These are phyloP conservation scores for Deilephila porcellus DNA, from an alignment of 2,888 invertebrate genomes.

Conservation along the genomic window DNA sequence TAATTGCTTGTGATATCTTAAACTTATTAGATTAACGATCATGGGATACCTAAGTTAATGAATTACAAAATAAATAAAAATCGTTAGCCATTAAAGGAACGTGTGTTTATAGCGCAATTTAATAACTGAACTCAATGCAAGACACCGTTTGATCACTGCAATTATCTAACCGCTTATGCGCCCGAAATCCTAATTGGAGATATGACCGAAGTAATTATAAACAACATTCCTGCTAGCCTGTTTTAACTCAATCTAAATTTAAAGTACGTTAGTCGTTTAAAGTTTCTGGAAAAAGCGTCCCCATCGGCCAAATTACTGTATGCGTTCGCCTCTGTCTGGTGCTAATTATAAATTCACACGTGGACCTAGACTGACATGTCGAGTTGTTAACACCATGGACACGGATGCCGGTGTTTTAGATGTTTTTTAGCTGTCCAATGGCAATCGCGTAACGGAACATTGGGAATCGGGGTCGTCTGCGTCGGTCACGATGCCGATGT, in stretches of 20 bases:
- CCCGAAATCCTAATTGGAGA: slow-evolving; percentile 2
- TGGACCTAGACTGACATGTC: slow-evolving; percentile 42
- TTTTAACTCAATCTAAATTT: slow-evolving; percentile 43
- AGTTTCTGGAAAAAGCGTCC: slow-evolving; percentile 41
- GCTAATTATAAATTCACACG: slow-evolving; percentile 61
- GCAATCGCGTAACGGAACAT: slow-evolving; percentile 30
- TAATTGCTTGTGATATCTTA: slow-evolving; percentile 16
- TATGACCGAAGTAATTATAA: background rate
- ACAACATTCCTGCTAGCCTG: slow-evolving; percentile 31
- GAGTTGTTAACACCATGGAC: slow-evolving; percentile 56
- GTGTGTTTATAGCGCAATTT: background rate
- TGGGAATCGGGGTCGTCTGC: slow-evolving; percentile 28
- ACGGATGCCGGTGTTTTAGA: slow-evolving; percentile 42
- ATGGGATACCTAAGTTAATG: slow-evolving; percentile 6
- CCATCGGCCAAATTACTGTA: slow-evolving; percentile 38
- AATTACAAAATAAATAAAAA: background rate
- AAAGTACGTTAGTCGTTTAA: slow-evolving; percentile 42
- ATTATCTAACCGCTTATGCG: slow-evolving; percentile 5
- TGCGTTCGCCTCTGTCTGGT: slow-evolving; percentile 46
- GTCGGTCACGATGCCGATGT: background rate
- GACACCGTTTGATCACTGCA: background rate
- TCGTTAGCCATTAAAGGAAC: background rate
- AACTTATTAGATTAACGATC: slow-evolving; percentile 3
- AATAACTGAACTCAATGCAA: background rate
- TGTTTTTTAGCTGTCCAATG: slow-evolving; percentile 30